Conservation (phyloP, 2,888 invertebrate genomes). For the Patella caerulea region DNA sequence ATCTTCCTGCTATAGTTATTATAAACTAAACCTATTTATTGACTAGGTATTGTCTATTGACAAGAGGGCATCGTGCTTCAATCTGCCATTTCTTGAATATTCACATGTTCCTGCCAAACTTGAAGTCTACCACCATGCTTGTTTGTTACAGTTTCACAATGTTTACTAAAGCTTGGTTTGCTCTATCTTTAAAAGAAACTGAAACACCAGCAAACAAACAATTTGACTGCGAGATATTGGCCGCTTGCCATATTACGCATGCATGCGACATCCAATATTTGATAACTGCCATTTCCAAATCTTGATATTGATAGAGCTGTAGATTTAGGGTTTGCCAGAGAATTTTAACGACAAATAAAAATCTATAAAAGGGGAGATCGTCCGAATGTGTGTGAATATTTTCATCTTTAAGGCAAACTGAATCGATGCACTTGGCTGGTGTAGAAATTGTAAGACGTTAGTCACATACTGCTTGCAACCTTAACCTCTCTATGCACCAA, state of each 20-base stretch:
- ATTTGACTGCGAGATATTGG: slow-evolving; percentile 3
- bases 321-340: not conserved
- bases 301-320: not conserved
- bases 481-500: too few relatives aligned
- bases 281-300: not conserved
- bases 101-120: not conserved
- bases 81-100: not conserved
- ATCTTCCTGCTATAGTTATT: too few relatives aligned
- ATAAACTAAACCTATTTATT: too few relatives aligned
- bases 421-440: too few relatives aligned
- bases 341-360: slow-evolving; percentile 6
- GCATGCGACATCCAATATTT: slow-evolving; percentile 9
- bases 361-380: not conserved
- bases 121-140: not conserved
- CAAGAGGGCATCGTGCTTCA: too few relatives aligned
- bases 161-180: not conserved
- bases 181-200: not conserved
- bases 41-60: too few relatives aligned
- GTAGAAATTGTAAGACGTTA: too few relatives aligned
- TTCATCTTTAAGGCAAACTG: too few relatives aligned
- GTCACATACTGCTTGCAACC: too few relatives aligned
- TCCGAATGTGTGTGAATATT: too few relatives aligned
- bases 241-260: not conserved
- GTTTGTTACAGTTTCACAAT: not conserved
- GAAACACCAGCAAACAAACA: not conserved